Evolutionary conservation across 1,140 invertebrate species (phyloP).

Genomic region (Lepidurus apus): DNA sequence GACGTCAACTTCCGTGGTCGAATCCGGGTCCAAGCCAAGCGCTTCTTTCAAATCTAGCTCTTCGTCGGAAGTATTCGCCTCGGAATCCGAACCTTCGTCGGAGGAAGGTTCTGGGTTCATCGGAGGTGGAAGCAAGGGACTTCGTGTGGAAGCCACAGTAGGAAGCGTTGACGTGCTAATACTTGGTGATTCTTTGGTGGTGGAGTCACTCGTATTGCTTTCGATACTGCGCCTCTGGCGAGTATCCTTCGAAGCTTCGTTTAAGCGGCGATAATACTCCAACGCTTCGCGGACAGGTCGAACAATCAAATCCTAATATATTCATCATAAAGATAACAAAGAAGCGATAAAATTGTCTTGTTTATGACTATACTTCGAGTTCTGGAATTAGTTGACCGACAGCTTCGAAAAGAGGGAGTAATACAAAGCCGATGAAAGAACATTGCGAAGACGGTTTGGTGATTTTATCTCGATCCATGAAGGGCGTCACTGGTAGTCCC

Average conservation of each 20-base stretch:
- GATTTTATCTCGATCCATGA: constrained; percentile 86
- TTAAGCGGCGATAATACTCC: constrained; percentile 58
- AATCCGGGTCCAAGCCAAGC: constrained; percentile 46
- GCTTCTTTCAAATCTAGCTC: constrained; percentile 57
- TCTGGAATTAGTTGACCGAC: constrained; percentile 65
- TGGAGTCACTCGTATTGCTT: constrained; percentile 36
- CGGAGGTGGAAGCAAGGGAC: neutral
- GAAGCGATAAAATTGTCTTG: neutral
- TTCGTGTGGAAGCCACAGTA: neutral
- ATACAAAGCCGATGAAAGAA: constrained; percentile 76
- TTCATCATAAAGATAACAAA: neutral
- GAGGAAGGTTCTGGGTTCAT: constrained; percentile 32
- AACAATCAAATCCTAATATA: constrained; percentile 53
- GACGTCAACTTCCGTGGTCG: constrained; percentile 67
- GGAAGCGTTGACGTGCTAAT: constrained; percentile 5
- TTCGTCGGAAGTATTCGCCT: constrained; percentile 41
- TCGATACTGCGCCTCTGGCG: constrained; percentile 55
- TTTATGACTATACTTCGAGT: constrained; percentile 51
- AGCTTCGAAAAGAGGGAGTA: constrained; percentile 71
- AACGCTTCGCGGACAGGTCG: constrained; percentile 56
- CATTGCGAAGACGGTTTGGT: constrained; percentile 80
- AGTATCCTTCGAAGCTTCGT: constrained; percentile 59
- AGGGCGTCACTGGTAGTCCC: constrained; percentile 76
- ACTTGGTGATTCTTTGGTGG: constrained; percentile 33
- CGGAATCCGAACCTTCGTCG: constrained; percentile 42